Percentiles rank a stretch among this genome's conserved stretches.
Evolutionary conservation across 1,140 invertebrate genomes (phyloP).

Genomic region (Anoplophora glabripennis): DNA sequence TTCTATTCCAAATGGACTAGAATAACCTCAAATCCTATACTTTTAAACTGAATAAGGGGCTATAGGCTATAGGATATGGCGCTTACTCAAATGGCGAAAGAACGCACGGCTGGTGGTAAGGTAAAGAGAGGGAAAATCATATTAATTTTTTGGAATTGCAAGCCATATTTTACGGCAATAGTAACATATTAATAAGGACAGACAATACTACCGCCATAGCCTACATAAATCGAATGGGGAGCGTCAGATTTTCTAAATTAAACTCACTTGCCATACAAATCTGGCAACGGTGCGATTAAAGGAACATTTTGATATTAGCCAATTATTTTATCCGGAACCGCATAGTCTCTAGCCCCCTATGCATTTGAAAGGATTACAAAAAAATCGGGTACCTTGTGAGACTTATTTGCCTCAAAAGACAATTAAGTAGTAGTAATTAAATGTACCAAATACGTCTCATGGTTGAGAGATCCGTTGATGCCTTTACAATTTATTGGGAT

Average conservation of each 20-base stretch:
- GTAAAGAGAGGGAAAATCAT: no score
- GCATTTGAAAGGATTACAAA: not conserved
- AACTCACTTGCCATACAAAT: not conserved
- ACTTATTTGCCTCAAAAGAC: not conserved
- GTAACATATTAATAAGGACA: no score
- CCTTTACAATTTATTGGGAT: not conserved
- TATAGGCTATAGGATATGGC: slow-evolving; percentile 4
- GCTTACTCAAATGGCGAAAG: not conserved
- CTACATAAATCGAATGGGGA: no score
- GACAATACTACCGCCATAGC: no score
- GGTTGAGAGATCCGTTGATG: not conserved
- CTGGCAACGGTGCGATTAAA: not conserved
- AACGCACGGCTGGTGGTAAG: no score
- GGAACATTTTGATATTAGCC: not conserved
- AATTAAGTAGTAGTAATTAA: no score
- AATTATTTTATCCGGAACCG: not conserved
- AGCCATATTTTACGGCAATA: no score
- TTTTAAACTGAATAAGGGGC: not conserved
- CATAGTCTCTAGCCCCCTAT: not conserved
- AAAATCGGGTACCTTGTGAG: not conserved
- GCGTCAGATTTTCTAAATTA: no score
- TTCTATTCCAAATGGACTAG: not conserved
- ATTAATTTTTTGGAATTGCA: no score
- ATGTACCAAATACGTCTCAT: not conserved
- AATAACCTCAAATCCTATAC: not conserved